A percentile compares a stretch with the other conserved stretches of the same genome.
Evolutionary conservation across 2,113 vertebrate species (phyloP).

Genomic region (Scatophagus argus): DNA sequence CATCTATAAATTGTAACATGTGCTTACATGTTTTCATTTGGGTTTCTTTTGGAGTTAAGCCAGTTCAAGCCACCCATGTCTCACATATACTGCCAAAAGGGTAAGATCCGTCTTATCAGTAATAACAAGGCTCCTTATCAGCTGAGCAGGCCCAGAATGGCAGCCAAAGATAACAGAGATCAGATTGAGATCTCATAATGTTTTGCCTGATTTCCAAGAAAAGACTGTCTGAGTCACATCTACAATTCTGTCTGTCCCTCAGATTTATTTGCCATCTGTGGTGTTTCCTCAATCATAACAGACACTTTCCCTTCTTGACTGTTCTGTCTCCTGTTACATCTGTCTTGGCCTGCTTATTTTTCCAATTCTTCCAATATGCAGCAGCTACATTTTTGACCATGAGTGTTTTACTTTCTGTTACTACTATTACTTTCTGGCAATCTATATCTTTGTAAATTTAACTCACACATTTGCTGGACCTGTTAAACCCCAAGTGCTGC

Average conservation of each 20-base stretch:
- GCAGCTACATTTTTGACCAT: background rate
- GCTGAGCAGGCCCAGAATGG: background rate
- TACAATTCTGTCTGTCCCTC: slow-evolving; percentile 11
- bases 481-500: background rate
- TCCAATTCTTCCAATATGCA: background rate
- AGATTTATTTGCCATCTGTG: slow-evolving; percentile 20
- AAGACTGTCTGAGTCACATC: slow-evolving; percentile 14
- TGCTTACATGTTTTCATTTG: background rate
- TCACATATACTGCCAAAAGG: slow-evolving; percentile 14
- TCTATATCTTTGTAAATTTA: background rate
- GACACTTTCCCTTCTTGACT: background rate
- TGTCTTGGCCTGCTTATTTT: background rate
- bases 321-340: background rate
- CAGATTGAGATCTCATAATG: slow-evolving; percentile 15
- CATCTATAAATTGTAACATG: background rate
- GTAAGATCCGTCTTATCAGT: slow-evolving; percentile 12
- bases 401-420: background rate
- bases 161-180: slow-evolving; percentile 35
- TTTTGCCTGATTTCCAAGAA: slow-evolving; percentile 31
- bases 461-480: background rate
- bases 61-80: background rate
- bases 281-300: background rate
- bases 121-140: slow-evolving; percentile 20
- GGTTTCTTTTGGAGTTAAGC: background rate
- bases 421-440: background rate